These are phyloP conservation scores for Brachylomia viminalis DNA, from an alignment of 2,888 invertebrate species.

Conservation along the genomic window DNA sequence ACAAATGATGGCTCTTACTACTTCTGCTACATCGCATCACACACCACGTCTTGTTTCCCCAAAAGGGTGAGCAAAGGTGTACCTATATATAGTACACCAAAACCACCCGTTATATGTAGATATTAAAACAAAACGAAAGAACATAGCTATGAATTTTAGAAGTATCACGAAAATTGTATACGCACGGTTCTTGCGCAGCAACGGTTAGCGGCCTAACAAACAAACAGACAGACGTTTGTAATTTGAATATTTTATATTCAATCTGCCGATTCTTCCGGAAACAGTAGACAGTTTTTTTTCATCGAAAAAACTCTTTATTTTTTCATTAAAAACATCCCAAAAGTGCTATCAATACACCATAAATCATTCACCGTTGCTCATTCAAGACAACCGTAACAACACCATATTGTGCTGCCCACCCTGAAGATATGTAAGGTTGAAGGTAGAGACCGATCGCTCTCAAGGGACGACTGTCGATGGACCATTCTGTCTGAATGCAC, in stretches of 20 bases:
- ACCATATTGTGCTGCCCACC: conserved; percentile 57
- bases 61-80: too few relatives aligned
- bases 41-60: too few relatives aligned
- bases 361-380: conserved; percentile 43
- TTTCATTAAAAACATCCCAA: conserved; percentile 20
- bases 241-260: not conserved
- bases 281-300: not conserved
- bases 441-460: conserved; percentile 49
- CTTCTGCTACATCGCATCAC: not conserved
- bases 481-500: not conserved
- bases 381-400: conserved; percentile 53
- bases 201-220: not conserved
- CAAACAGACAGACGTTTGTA: not conserved
- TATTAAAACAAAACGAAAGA: not conserved
- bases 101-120: not conserved
- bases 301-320: too few relatives aligned
- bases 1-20: not conserved
- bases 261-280: not conserved
- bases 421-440: conserved; percentile 23
- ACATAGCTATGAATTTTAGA: too few relatives aligned
- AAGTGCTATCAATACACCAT: conserved; percentile 48
- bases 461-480: conserved; percentile 54
- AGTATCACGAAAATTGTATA: not conserved
- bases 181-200: not conserved
- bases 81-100: too few relatives aligned